These are phyloP conservation scores for Danaus melanippus DNA, from an alignment of 1,140 invertebrate genomes.

Conservation along the genomic window DNA sequence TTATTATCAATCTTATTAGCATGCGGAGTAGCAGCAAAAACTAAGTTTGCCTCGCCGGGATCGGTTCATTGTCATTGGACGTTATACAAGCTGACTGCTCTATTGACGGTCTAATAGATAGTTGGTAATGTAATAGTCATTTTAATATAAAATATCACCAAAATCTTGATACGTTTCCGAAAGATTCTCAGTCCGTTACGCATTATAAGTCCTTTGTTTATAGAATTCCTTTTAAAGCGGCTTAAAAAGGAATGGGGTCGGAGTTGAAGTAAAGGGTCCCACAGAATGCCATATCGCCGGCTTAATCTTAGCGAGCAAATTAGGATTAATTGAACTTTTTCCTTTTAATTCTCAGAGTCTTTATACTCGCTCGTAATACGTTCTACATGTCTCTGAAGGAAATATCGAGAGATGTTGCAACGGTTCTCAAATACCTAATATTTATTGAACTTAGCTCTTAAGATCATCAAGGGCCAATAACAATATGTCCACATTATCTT, in stretches of 20 bases:
- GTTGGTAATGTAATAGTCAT: not conserved
- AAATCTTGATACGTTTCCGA: slow-evolving; percentile 19
- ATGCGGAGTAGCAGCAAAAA: slow-evolving; percentile 36
- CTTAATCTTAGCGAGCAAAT: slow-evolving; percentile 67
- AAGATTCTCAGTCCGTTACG: slow-evolving; percentile 56
- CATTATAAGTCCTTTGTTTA: slow-evolving; percentile 65
- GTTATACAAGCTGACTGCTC: slow-evolving; percentile 34
- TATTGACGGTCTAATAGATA: slow-evolving; percentile 12
- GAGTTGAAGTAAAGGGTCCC: slow-evolving; percentile 58
- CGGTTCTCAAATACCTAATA: slow-evolving; percentile 12
- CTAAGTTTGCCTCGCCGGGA: slow-evolving; percentile 24
- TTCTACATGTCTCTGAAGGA: slow-evolving; percentile 47
- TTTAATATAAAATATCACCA: slow-evolving; percentile 10
- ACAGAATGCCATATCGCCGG: slow-evolving; percentile 60
- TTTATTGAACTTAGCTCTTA: not conserved
- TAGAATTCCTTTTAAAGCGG: slow-evolving; percentile 61
- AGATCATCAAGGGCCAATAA: no score
- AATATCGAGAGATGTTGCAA: slow-evolving; percentile 34
- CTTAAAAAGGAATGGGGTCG: slow-evolving; percentile 55
- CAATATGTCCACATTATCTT: no score
- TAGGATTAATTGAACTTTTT: slow-evolving; percentile 71
- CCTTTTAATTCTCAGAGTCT: slow-evolving; percentile 51
- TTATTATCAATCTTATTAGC: slow-evolving; percentile 55
- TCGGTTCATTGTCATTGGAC: slow-evolving; percentile 40
- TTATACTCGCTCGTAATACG: slow-evolving; percentile 55